Percentiles rank a stretch among this genome's conserved stretches.
Evolutionary conservation across 1,140 invertebrate genomes (phyloP).

Genomic region (Bursaphelenchus mucronatus): DNA sequence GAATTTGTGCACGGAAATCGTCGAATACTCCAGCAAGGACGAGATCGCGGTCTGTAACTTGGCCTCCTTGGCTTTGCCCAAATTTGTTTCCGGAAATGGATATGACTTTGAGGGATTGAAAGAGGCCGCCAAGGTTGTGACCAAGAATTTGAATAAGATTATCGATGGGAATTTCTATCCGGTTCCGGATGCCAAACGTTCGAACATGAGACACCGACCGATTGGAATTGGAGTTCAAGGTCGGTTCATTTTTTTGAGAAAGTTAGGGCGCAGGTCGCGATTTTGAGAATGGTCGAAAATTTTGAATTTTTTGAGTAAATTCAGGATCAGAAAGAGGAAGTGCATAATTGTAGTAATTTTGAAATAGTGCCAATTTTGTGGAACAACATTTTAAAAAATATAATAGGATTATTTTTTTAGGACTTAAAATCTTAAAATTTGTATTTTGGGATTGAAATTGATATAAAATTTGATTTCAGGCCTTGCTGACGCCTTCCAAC

Average conservation of each 20-base stretch:
- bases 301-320: neutral
- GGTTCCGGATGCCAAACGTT: slow-evolving; percentile 71
- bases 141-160: slow-evolving; percentile 90
- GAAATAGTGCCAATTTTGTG: too few relatives aligned
- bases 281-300: neutral
- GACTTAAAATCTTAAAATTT: too few relatives aligned
- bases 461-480: slow-evolving; percentile 64
- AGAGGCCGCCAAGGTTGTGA: slow-evolving; percentile 72
- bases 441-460: too few relatives aligned
- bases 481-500: slow-evolving; percentile 88
- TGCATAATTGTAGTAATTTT: too few relatives aligned
- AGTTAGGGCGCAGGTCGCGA: neutral
- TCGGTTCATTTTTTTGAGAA: neutral
- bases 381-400: too few relatives aligned
- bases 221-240: slow-evolving; percentile 69
- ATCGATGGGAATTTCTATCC: slow-evolving; percentile 97
- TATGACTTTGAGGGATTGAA: slow-evolving; percentile 87
- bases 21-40: slow-evolving; percentile 80
- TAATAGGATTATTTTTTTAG: too few relatives aligned
- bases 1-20: slow-evolving; percentile 95
- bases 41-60: slow-evolving; percentile 97
- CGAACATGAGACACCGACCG: slow-evolving; percentile 86
- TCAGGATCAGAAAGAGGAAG: too few relatives aligned
- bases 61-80: slow-evolving; percentile 93
- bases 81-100: slow-evolving; percentile 76